Evolutionary conservation across 1,140 invertebrate genomes (phyloP), one percentile per base, ranked within the genome.

Genomic region (Leptinotarsa undecemlineata): DNA sequence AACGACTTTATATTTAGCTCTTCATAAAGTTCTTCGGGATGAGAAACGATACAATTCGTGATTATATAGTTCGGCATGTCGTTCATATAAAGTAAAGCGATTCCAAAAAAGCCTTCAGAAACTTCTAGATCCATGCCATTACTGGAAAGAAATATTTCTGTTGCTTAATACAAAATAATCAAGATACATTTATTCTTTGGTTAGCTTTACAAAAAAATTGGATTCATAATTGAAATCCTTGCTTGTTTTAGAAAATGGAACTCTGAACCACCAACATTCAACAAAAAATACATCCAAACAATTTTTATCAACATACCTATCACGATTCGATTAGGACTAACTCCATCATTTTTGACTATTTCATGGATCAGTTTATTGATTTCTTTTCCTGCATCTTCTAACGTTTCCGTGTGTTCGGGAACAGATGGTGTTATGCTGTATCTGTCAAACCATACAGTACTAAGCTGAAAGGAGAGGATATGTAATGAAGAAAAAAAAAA

Each of bases 361-460:
- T 87, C 83, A 73, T 91, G 85, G 14, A 93, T 90, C 1, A 92
- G 83, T 74, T 89, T 82, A 62, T 87, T 88, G 5, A 92, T 84
- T 73, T 86, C 84, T 15, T 85, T 80, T 77, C 89, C 89, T 20
- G 90, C 90, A 68, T 84, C 81, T 21, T 88, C 84, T 68, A 93
- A 77, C 8, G 91, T 91, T 61, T 90, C 86, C 72, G 82, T 74
- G 69, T 89, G 85, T 85, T 94, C 92, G 26, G 88, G 84, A 1
- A 87, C 90, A 70, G 88, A 84, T 48, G 88, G 89, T 61, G 84
- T 85, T 57, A 93, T 88, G 23, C 86, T 85, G 48, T 84, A 79
- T 21, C 92, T 86, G 81, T 93, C 90, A 83, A 93, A 93, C 92
- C 92, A 94, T 0, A 93, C 91, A 85, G 89, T 89, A 67, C 85